Evolutionary conservation across 2,797 vertebrate genomes (phyloP), one percentile per base, ranked within the genome.

Genomic region (Aphelocoma californica): DNA sequence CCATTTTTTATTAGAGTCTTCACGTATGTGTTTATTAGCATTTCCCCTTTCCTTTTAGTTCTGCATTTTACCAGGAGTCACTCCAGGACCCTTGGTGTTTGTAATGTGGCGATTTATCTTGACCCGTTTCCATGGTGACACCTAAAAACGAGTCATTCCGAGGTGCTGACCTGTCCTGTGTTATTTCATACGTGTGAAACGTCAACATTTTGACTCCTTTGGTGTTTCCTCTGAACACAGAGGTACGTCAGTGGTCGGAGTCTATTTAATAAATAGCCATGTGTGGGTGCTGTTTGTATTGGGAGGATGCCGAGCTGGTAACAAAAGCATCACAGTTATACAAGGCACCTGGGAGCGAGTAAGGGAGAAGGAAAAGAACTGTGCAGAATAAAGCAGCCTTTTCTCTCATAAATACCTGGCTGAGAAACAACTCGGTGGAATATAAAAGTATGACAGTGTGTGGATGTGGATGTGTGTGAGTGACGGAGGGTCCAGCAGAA

Each of bases 241-340:
- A 96, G 91, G 92, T 86, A 40, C 89, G 77, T 92, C 96, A 98
- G 72, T 95, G 95, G 83, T 58, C 67, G 50, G 95, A 90, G 87
- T 38, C 95, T 14, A 38, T 96, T 97, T 97, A 92, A 96, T 93
- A 96, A 97, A 92, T 65, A 96, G 96, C 97, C 87, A 42, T 86
- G 95, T 91, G 88, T 88, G 93, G 94, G 96, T 97, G 93, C 96
- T 98, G 96, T 95, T 98, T 98, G 96, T 88, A 36, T 97, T 98
- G 98, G 98, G 97, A 78, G 50, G 60, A 18, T 95, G 97, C 97
- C 78, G 47, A 96, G 88, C 78, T 15, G 26, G 91, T 94, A 98
- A 98, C 98, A 97, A 98, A 98, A 97, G 96, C 97, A 97, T 97
- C 97, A 94, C 95, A 97, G 98, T 98, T 97, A 73, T 81, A 86